Evolutionary conservation across 2,113 vertebrate genomes (phyloP).

Genomic region (Heterocephalus glaber): DNA sequence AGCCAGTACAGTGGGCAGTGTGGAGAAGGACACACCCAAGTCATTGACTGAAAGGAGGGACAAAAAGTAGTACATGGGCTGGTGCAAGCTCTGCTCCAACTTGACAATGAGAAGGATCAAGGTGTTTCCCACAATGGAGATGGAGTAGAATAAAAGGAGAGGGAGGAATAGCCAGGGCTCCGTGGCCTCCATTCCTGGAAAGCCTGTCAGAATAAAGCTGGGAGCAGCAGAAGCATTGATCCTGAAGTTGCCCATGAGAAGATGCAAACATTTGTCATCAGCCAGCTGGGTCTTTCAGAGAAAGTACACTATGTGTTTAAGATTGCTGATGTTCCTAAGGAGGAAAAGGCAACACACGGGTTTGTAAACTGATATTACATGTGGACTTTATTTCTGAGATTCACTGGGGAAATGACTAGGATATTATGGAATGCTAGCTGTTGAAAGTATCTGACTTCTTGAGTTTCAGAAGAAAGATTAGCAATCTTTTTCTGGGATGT

Average conservation of each 20-base stretch:
- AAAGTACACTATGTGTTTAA: background rate
- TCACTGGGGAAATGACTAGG: background rate
- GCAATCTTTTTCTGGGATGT: background rate
- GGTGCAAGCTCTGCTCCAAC: slow-evolving; percentile 56
- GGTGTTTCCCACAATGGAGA: slow-evolving; percentile 51
- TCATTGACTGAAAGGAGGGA: slow-evolving; percentile 47
- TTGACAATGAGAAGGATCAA: slow-evolving; percentile 58
- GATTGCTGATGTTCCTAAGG: background rate
- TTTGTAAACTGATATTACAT: background rate
- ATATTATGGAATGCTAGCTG: background rate
- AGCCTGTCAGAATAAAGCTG: slow-evolving; percentile 48
- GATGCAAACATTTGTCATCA: background rate
- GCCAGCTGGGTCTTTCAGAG: background rate
- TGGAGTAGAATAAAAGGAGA: slow-evolving; percentile 37
- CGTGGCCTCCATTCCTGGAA: slow-evolving; percentile 40
- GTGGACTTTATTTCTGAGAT: background rate
- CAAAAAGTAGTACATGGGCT: slow-evolving; percentile 66
- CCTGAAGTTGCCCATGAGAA: slow-evolving; percentile 13
- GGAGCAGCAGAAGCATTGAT: slow-evolving; percentile 34
- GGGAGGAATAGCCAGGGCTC: slow-evolving; percentile 23
- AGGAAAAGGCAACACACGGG: background rate
- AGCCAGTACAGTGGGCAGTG: slow-evolving; percentile 43
- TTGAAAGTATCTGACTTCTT: background rate
- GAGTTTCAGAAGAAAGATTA: background rate
- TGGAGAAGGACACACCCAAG: slow-evolving; percentile 57